Base-by-base conservation (phyloP, 2,888 invertebrate genomes). In the Falcaria lacertinaria region DNA sequence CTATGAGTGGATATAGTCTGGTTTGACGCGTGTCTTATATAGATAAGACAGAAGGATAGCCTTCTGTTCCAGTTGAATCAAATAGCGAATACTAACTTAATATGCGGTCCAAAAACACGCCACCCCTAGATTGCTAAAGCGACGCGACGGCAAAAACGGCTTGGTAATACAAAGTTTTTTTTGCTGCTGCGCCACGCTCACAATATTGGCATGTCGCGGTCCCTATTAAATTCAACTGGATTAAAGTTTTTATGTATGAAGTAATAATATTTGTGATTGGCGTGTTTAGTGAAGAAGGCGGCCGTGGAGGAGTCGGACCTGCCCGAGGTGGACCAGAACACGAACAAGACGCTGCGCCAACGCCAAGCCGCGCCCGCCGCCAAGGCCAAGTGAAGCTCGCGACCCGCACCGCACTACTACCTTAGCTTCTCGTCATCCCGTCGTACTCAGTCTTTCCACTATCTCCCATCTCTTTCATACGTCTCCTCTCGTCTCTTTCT, bases 261-360 rank as follows among this genome's bases (percentile, higher is more conserved):
- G 6, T 15, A 41, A 35, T 47, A 17, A 15, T 16, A 37, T 19
- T 34, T 56, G 1, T 25, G 35, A 25, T 54, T 47, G 19, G 44
- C 69, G 67, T 66, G 58, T 57, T 80, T 82, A 94, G 93, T 83
- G 47, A 94, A 94, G 89, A 92, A 92, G 77, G 82, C 90, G 32
- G 80, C 82, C 17, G 87, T 91, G 28, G 95, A 95, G 52, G 96
- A 96, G 58, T 97, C 96, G 41, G 97, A 97, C 70, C 89, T 98
- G 54, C 97, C 97, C 0, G 98, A 98, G 86, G 98, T 96, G 44
- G 97, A 97, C 82, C 97, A 97, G 85, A 96, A 95, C 73, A 95
- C 94, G 22, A 94, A 94, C 85, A 95, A 95, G 77, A 92, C 92
- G 49, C 85, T 93, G 54, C 91, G 93, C 62, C 91, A 91, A 61